Evolutionary conservation across 2,888 invertebrate species (phyloP), one percentile per base, ranked within the genome.

Genomic region (Cataglyphis cursor): DNA sequence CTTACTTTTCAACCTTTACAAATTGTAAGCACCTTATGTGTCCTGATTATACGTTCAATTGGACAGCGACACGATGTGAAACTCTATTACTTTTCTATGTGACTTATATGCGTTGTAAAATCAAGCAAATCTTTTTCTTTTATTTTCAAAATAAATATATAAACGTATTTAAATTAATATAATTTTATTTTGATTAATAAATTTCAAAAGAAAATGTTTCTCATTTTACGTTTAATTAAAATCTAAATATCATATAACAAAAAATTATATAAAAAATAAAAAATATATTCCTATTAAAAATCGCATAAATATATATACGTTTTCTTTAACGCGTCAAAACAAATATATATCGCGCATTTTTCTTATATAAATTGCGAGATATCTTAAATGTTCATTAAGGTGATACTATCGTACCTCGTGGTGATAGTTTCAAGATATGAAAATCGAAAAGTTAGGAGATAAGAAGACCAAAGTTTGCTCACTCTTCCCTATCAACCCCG

Each of bases 11-110:
- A 73, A 74, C 82, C 82, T 82, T 87, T 82, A 64, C 82, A 81
- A 80, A 81, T 64, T 78, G 68, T 86, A 89, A 89, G 88, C 80
- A 85, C 76, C 85, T 89, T 89, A 85, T 66, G 68, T 68, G 54
- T 80, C 38, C 82, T 82, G 89, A 89, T 89, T 89, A 89, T 83
- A 83, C 70, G 78, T 86, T 85, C 86, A 85, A 89, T 88, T 68
- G 72, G 51, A 9, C 78, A 44, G 57, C 38, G 54, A 57, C 38
- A 76, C 9, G 75, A 31, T 6, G 28, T 21, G 66, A 75, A 54
- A 31, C 28, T 24, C 24, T 35, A n/a, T 12, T 8, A n/a, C 51
- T 78, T 70, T 75, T 38, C 12, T 51, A 35, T 0, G 10, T 12
- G 12, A 8, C 15, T 28, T 48, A 54, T 41, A 57, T n/a, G 12